Percentiles rank a stretch among this genome's conserved stretches.
phyloP scores from a whole-genome alignment of 2,888 invertebrate genomes.

The Cotesia congregata region DNA sequence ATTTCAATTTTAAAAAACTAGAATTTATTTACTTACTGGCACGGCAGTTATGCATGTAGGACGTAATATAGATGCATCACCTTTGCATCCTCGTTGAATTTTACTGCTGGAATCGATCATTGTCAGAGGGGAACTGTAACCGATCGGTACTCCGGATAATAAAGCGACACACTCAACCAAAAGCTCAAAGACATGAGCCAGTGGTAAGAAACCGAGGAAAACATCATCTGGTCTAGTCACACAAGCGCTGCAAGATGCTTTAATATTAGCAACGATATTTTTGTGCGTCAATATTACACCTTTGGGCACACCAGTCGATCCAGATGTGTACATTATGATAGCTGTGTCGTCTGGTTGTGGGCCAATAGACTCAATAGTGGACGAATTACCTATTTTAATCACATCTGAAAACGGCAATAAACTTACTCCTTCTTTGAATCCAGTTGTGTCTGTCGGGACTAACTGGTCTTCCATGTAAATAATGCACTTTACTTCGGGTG shows the following conservation, averaged over 20 bases:
- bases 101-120: conserved; percentile 94
- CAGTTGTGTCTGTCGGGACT: conserved; percentile 78
- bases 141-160: conserved; percentile 90
- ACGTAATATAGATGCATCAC: conserved; percentile 90
- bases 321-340: conserved; percentile 99
- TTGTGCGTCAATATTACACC: conserved; percentile 88
- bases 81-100: conserved; percentile 94
- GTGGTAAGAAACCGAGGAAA: conserved; percentile 94
- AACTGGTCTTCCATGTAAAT: conserved; percentile 92
- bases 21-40: conserved; percentile 78
- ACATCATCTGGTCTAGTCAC: conserved; percentile 82
- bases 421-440: conserved; percentile 81
- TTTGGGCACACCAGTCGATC: conserved; percentile 96
- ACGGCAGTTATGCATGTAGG: conserved; percentile 98
- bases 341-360: conserved; percentile 86
- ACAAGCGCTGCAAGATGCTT: conserved; percentile 85
- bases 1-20: neutral
- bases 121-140: conserved; percentile 96
- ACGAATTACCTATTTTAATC: conserved; percentile 72
- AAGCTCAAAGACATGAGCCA: conserved; percentile 97
- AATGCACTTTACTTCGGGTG: conserved; percentile 83
- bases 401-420: conserved; percentile 84
- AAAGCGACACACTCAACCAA: conserved; percentile 91
- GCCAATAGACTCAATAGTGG: conserved; percentile 66
- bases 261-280: conserved; percentile 85